phyloP scores from a whole-genome alignment of 2,113 vertebrate genomes.

The Todiramphus chloris region DNA sequence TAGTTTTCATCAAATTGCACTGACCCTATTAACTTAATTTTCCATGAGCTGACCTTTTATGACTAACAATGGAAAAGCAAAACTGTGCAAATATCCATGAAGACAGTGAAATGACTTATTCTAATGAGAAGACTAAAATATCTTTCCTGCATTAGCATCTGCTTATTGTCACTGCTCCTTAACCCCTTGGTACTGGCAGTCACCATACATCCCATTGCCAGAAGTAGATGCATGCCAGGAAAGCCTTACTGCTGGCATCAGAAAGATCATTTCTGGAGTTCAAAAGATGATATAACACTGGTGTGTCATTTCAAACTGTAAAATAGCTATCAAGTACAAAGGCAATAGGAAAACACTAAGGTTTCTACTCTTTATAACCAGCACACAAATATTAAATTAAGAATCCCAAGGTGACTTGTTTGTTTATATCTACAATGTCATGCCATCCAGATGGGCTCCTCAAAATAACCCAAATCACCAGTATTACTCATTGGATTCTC shows the following conservation, averaged over 20 bases:
- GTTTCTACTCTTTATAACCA: not conserved
- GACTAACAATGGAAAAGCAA: slow-evolving; percentile 79
- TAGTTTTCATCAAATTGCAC: slow-evolving; percentile 79
- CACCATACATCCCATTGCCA: not conserved
- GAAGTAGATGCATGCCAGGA: not conserved
- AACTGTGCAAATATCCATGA: slow-evolving; percentile 82
- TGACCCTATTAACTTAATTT: slow-evolving; percentile 85
- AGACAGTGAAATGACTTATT: slow-evolving; percentile 78
- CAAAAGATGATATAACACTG: not conserved
- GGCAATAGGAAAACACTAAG: not conserved
- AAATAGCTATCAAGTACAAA: slow-evolving; percentile 19
- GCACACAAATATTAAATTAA: not conserved
- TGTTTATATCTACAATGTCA: not conserved
- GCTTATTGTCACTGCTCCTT: slow-evolving; percentile 69
- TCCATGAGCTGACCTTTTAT: slow-evolving; percentile 78
- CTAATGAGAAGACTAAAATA: slow-evolving; percentile 81
- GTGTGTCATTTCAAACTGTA: slow-evolving; percentile 5
- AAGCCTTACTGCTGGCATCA: slow-evolving; percentile 15
- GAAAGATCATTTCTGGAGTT: slow-evolving; percentile 17
- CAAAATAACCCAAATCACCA: not conserved
- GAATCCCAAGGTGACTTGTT: slow-evolving; percentile 8
- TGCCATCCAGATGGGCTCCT: not conserved
- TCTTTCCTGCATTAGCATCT: slow-evolving; percentile 74
- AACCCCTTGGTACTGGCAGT: slow-evolving; percentile 62
- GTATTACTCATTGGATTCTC: not conserved